Evolutionary conservation across 2,888 invertebrate species (phyloP), one percentile per base, ranked within the genome.

Genomic region (Nomada hirtipes): DNA sequence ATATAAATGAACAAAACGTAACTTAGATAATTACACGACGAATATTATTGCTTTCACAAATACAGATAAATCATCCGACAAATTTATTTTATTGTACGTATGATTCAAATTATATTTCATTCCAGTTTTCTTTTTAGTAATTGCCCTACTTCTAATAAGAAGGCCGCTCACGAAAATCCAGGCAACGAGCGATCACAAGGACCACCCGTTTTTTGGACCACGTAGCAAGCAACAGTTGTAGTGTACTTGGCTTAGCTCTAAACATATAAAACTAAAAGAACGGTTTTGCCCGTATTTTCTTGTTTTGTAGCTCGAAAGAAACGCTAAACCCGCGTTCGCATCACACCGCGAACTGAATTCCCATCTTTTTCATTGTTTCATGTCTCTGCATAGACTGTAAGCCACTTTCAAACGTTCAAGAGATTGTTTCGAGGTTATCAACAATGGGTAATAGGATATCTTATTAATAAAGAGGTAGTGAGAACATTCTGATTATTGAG

Each of bases 351-450:
- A 71, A 71, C 36, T 23, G 20, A 59, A 52, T 9, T 52, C 60
- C 15, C 65, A 20, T 71, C 55, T n/a, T 59, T 59, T 47, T 50
- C 63, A 26, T 67, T 42, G 69, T 36, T 57, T 36, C 59, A 52
- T 13, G 63, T 61, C 23, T 59, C 23, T 36, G 78, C 69, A 23
- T 55, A 59, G 42, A 77, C 71, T 74, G 61, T 88, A 82, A 83
- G 86, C 88, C 87, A 88, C 86, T 88, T 79, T 84, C 82, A 78
- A 76, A 78, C 79, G 81, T 84, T 84, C 76, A 71, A 82, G 72
- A 80, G 79, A 82, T 82, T 77, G 77, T 81, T 69, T 72, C 74
- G 79, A 67, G 57, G 61, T 68, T 61, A 74, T 86, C 69, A 60
- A 76, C 78, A 65, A 77, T 73, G 76, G 67, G 50, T 74, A 67